A percentile compares a stretch with the other conserved stretches of the same genome.
Conservation (phyloP, 2,113 vertebrate genomes). For the Pterocles gutturalis region DNA sequence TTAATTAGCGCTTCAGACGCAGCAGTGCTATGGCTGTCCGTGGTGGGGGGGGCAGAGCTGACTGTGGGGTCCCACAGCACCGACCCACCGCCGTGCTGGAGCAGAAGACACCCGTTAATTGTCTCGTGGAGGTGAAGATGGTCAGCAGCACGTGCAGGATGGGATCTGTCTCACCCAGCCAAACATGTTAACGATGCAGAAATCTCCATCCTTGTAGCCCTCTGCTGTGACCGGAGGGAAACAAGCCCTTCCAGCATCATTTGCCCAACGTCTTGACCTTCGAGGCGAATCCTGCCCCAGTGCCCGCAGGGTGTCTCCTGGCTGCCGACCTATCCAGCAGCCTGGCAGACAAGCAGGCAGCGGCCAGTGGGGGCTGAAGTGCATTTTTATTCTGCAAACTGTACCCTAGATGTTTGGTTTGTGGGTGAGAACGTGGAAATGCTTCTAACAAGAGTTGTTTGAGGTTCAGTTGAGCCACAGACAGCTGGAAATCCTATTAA, state of each 20-base stretch:
- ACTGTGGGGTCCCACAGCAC: neutral
- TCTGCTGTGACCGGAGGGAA: neutral
- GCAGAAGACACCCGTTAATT: no score
- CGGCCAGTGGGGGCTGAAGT: neutral
- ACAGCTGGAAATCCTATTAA: neutral
- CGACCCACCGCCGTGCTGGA: rapidly evolving
- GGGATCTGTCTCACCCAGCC: neutral
- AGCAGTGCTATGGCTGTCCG: rapidly evolving
- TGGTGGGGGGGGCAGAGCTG: neutral
- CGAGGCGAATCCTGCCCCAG: no score
- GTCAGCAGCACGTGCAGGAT: neutral
- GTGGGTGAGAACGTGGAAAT: neutral
- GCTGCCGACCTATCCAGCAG: no score
- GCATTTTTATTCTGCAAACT: neutral
- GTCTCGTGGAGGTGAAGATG: neutral
- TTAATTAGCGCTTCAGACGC: rapidly evolving
- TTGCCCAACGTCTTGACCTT: no score
- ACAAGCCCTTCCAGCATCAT: rapidly evolving
- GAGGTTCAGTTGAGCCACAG: neutral
- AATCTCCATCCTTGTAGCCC: neutral
- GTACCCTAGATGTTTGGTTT: neutral
- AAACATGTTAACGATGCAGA: rapidly evolving
- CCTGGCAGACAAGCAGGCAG: no score
- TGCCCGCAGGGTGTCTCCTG: rapidly evolving
- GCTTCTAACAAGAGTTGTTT: neutral